phyloP scores from a whole-genome alignment of 1,140 invertebrate genomes.

The Goniozus legneri region DNA sequence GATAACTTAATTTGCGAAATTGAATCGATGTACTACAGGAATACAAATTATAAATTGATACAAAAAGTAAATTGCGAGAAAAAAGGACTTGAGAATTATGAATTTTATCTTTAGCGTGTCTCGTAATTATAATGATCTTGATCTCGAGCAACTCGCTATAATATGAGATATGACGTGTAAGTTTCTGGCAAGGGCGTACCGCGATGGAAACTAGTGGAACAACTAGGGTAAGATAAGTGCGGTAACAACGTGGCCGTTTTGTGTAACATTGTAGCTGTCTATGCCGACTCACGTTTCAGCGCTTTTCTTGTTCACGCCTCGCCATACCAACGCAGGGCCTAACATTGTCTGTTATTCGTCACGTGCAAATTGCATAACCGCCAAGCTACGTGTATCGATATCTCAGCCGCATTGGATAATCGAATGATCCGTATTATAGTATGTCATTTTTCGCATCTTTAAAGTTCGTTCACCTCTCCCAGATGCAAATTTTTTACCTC shows the following conservation, averaged over 20 bases:
- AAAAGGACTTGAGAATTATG: conserved; percentile 21
- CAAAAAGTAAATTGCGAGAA: conserved; percentile 10
- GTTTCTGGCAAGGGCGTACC: conserved; percentile 21
- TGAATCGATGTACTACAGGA: too few species aligned
- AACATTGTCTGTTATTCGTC: conserved; percentile 28
- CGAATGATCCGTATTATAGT: too few species aligned
- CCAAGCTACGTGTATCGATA: too few species aligned
- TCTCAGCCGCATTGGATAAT: too few species aligned
- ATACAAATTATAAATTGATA: too few species aligned
- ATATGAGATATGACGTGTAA: conserved; percentile 19
- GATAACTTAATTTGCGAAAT: too few species aligned
- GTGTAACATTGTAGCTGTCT: too few species aligned
- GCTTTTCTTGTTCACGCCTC: conserved; percentile 24
- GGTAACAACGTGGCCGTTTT: too few species aligned
- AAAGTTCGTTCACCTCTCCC: too few species aligned
- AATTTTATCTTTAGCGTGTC: conserved; percentile 23
- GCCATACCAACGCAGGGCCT: conserved; percentile 6
- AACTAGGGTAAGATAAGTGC: too few species aligned
- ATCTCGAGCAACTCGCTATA: conserved; percentile 20
- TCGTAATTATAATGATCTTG: conserved; percentile 37
- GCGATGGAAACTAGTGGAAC: conserved; percentile 3
- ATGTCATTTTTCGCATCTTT: too few species aligned
- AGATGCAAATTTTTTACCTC: too few species aligned
- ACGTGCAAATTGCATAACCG: conserved; percentile 35
- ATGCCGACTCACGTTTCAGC: conserved; percentile 1